Evolutionary conservation across 30 jellyfish, hydroid and myxozoan genomes (phyloP), one percentile per base, ranked within the genome.

Genomic region (Cassiopea andromeda): DNA sequence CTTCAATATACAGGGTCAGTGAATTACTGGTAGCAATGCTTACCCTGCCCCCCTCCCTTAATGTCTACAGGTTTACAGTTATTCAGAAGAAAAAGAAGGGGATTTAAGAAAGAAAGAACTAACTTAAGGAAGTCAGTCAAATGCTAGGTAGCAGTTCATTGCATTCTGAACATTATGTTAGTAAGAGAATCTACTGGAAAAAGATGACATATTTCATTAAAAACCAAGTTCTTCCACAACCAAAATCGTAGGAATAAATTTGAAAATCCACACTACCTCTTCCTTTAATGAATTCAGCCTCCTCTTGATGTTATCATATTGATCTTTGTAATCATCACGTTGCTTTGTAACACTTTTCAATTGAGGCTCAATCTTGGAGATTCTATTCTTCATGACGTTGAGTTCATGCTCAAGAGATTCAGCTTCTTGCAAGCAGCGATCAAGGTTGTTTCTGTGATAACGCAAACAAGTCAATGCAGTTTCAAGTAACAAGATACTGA

Each of bases 311-410:
- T 87, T 85, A 86, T 96, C 99, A 49, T 96, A 85, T 47, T 81
- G 95, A 27, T 87, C 97, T 61, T 88, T 92, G 74, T 74, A 92
- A 15, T 96, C 99, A 84, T 96, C 99, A 18, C 99, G 99, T 92
- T 96, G 99, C 78, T 96, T 96, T 68, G 94, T 77, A 18, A 97
- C 98, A 57, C 85, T 85, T 48, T 88, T 89, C 87, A 96, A 77
- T 75, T 96, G 99, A 7, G 99, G 99, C 80, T 96, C 99, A 15
- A 96, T 67, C 64, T 91, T 91, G 14, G 78, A 44, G 48, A 96
- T 80, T 45, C 97, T 91, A 70, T 85, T 96, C 75, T 92, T 92
- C 66, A 97, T 80, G 67, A 93, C 97, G 58, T 91, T 85, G 66
- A 96, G 94, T 73, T 96, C 99, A 19, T 96, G 91, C 78, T 96